Conservation (phyloP, 2,113 vertebrate species). For the Melozone crissalis region DNA sequence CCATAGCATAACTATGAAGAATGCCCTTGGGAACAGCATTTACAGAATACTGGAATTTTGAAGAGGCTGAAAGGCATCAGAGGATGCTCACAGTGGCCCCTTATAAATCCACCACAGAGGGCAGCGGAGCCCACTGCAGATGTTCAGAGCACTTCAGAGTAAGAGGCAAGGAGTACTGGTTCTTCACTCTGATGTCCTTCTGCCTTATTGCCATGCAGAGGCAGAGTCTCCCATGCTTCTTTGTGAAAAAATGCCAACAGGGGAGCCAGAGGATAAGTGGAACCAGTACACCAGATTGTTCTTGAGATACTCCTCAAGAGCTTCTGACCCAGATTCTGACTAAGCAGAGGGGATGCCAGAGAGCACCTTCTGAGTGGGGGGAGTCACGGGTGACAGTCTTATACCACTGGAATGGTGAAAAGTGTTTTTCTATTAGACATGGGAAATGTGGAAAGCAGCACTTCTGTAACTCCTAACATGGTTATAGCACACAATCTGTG, state of each 20-base stretch:
- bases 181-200: neutral
- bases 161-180: neutral
- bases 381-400: neutral
- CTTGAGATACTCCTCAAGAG: neutral
- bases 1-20: neutral
- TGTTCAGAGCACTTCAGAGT: neutral
- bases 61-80: neutral
- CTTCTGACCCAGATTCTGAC: neutral
- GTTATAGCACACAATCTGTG: neutral
- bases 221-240: neutral
- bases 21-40: neutral
- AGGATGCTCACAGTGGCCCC: neutral
- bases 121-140: neutral
- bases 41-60: neutral
- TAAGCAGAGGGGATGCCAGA: neutral
- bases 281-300: neutral
- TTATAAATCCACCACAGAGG: neutral
- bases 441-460: neutral
- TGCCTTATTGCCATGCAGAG: rapidly evolving
- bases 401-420: neutral
- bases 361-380: neutral
- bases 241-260: neutral
- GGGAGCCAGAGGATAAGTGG: neutral
- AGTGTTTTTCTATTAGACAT: neutral
- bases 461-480: neutral